phyloP scores from a whole-genome alignment of 2,797 vertebrate genomes.

The Micromesistius poutassou region DNA sequence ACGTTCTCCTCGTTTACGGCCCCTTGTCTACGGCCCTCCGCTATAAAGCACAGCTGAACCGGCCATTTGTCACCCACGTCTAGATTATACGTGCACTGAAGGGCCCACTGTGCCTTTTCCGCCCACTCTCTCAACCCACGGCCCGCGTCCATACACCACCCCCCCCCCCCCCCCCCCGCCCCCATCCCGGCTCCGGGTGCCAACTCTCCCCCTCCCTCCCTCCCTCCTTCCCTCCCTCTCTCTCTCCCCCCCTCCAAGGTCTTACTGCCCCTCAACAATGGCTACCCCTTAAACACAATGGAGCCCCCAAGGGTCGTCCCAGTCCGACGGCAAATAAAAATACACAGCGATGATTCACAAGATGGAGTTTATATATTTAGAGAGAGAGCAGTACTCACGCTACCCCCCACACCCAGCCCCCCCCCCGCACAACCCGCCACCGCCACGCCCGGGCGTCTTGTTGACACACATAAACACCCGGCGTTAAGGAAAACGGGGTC shows the following conservation, averaged over 20 bases:
- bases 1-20: conserved; percentile 35
- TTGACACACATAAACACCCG: conserved; percentile 32
- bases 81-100: conserved; percentile 42
- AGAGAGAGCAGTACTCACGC: background rate
- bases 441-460: conserved; percentile 33
- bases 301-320: conserved; percentile 49
- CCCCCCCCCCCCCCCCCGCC: conserved; percentile 5
- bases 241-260: conserved; percentile 24
- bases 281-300: conserved; percentile 50
- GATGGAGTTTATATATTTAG: conserved; percentile 39
- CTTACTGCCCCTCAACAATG: conserved; percentile 45
- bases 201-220: conserved; percentile 26
- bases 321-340: conserved; percentile 50
- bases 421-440: too few relatives aligned
- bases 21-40: conserved; percentile 33
- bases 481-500: conserved; percentile 13
- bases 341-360: conserved; percentile 28
- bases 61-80: conserved; percentile 45
- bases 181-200: conserved; percentile 22
- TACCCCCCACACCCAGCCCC: too few relatives aligned
- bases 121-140: conserved; percentile 34
- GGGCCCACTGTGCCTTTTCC: conserved; percentile 44
- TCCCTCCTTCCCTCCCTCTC: too few relatives aligned
- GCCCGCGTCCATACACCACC: conserved; percentile 31
- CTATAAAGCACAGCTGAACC: conserved; percentile 46